phyloP scores from a whole-genome alignment of 2,113 vertebrate species.

The Stictonetta naevosa region DNA sequence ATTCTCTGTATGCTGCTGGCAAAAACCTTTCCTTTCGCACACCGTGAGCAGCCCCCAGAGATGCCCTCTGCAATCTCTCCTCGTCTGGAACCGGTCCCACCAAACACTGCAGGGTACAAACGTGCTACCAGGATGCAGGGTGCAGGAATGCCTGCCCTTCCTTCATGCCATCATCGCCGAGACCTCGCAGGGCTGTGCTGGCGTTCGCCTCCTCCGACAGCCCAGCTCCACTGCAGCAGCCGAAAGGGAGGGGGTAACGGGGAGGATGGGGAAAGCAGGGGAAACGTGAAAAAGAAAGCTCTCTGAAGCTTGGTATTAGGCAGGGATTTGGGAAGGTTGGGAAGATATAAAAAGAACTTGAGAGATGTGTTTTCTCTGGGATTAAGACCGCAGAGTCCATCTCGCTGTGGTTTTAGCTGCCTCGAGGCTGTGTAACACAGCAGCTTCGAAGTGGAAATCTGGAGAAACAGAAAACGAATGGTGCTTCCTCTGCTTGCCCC shows the following conservation, averaged over 20 bases:
- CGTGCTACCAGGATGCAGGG: rapidly evolving
- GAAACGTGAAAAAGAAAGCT: not conserved
- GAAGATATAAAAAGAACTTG: not conserved
- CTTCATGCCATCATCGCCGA: rapidly evolving
- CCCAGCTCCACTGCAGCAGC: not conserved
- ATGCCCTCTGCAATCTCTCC: not conserved
- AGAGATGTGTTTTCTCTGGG: conserved; percentile 7
- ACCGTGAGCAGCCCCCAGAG: not conserved
- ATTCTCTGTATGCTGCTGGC: not conserved
- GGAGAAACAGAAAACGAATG: not conserved
- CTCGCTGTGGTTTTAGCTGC: not conserved
- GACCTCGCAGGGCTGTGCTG: not conserved
- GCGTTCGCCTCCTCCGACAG: rapidly evolving
- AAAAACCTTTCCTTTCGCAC: not conserved
- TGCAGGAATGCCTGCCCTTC: not conserved
- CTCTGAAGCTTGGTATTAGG: not conserved
- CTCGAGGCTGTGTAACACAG: not conserved
- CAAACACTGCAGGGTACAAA: rapidly evolving
- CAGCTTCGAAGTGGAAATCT: conserved; percentile 13
- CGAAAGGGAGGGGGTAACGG: not conserved
- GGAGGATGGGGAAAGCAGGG: not conserved
- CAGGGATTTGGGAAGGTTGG: conserved; percentile 33
- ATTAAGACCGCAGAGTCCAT: conserved; percentile 25
- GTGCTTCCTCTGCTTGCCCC: not conserved
- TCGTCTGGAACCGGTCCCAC: not conserved